Percentiles rank a stretch among this genome's conserved stretches.
Evolutionary conservation across 2,888 invertebrate genomes (phyloP).

Genomic region (Merodon equestris): DNA sequence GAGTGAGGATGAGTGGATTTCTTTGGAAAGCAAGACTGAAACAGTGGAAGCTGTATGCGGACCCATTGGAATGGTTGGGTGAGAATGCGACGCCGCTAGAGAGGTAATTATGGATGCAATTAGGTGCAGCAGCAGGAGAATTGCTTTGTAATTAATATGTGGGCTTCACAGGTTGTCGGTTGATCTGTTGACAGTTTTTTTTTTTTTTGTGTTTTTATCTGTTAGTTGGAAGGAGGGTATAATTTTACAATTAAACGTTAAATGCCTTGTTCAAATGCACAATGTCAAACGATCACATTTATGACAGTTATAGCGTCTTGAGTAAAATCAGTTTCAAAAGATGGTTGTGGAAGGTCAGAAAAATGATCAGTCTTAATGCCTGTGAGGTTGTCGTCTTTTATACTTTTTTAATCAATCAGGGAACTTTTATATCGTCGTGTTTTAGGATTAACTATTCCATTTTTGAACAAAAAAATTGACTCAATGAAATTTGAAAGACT

Average conservation of each 20-base stretch:
- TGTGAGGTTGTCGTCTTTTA: no score
- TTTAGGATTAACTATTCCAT: no score
- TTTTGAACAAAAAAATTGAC: no score
- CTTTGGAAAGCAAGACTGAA: slow-evolving; percentile 51
- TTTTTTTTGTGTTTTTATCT: slow-evolving; percentile 16
- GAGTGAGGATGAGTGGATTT: slow-evolving; percentile 25
- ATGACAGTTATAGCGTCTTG: no score
- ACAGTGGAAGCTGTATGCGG: slow-evolving; percentile 32
- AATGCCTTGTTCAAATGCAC: slow-evolving; percentile 7
- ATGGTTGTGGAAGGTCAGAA: no score
- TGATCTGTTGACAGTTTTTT: slow-evolving; percentile 36
- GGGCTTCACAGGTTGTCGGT: slow-evolving; percentile 28
- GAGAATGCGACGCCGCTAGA: slow-evolving; percentile 37
- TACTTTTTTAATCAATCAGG: no score
- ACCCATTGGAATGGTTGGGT: slow-evolving; percentile 48
- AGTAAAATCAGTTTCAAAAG: no score
- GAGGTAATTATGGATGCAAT: slow-evolving; percentile 49
- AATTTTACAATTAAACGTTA: slow-evolving; percentile 53
- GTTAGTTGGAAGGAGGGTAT: slow-evolving; percentile 8
- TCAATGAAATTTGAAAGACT: no score
- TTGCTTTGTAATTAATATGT: slow-evolving; percentile 61
- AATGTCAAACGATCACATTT: no score
- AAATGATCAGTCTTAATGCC: no score
- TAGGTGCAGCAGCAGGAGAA: slow-evolving; percentile 40
- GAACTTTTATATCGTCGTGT: no score